phyloP scores from a whole-genome alignment of 2,888 invertebrate genomes.

The Epinotia nisella region DNA sequence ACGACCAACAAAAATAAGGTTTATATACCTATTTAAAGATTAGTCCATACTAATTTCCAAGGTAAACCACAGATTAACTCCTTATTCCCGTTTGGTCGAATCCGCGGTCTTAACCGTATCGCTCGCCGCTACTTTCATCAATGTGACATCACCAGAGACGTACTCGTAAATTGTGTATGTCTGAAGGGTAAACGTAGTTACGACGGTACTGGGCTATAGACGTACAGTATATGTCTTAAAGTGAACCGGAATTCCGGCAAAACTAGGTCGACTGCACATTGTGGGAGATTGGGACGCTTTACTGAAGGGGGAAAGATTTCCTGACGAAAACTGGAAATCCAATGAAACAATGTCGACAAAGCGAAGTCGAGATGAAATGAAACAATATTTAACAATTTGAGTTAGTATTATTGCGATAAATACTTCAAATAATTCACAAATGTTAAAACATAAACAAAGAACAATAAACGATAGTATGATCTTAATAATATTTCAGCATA shows the following conservation, averaged over 20 bases:
- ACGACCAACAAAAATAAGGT: no score
- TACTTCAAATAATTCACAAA: no score
- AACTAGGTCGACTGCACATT: constrained; percentile 19
- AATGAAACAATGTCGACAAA: constrained; percentile 4
- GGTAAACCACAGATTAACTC: no score
- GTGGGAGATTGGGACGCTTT: constrained; percentile 11
- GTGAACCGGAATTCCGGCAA: constrained; percentile 18
- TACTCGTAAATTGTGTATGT: constrained; percentile 4
- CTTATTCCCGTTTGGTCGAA: no score
- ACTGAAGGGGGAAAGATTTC: constrained; percentile 6
- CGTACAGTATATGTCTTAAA: background rate
- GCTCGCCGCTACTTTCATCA: background rate
- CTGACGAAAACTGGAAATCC: constrained; percentile 7
- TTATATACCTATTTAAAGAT: no score
- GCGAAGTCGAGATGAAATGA: background rate
- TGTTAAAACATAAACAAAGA: background rate
- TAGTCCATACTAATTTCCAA: no score
- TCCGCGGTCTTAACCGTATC: background rate
- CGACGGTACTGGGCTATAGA: constrained; percentile 3
- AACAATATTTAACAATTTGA: background rate
- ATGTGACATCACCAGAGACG: background rate
- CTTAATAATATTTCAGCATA: no score
- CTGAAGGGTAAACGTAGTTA: constrained; percentile 6
- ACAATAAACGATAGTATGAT: background rate
- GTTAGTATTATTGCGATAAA: background rate